These are phyloP conservation scores for Patella caerulea DNA, from an alignment of 2,888 invertebrate genomes.

Conservation along the genomic window DNA sequence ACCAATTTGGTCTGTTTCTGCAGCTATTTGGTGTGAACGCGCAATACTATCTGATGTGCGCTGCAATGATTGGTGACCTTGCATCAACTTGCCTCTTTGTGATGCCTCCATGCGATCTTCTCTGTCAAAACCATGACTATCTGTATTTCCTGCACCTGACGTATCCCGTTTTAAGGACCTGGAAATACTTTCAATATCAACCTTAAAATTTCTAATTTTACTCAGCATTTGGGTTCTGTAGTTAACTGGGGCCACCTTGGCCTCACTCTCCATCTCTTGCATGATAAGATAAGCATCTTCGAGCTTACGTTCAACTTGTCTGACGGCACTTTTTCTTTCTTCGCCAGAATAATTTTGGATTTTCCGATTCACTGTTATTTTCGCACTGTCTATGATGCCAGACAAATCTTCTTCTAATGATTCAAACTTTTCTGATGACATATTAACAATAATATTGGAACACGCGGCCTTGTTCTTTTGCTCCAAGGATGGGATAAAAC, in stretches of 20 bases:
- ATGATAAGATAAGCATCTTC: conserved; percentile 62
- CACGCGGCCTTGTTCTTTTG: conserved; percentile 31
- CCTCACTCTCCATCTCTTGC: conserved; percentile 72
- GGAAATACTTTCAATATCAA: conserved; percentile 54
- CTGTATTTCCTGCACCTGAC: conserved; percentile 40
- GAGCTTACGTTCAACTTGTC: conserved; percentile 58
- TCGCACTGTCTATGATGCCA: conserved; percentile 54
- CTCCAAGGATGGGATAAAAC: too few relatives aligned
- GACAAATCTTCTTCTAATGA: conserved; percentile 69
- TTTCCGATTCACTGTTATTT: conserved; percentile 46
- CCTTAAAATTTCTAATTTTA: conserved; percentile 55
- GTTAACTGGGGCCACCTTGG: conserved; percentile 64
- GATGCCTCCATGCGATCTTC: conserved; percentile 59
- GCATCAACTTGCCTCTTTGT: conserved; percentile 63
- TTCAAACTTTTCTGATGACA: conserved; percentile 71
- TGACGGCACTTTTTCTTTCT: conserved; percentile 59
- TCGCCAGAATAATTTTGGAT: conserved; percentile 58
- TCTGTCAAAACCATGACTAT: conserved; percentile 62
- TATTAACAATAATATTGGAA: conserved; percentile 40
- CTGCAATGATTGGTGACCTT: conserved; percentile 66
- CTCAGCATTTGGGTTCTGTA: conserved; percentile 65
- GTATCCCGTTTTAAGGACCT: conserved; percentile 43
- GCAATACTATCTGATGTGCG: conserved; percentile 71
- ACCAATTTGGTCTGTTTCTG: conserved; percentile 86
- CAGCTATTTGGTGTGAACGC: conserved; percentile 81